Evolutionary conservation across 2,888 invertebrate genomes (phyloP), one percentile per base, ranked within the genome.

Genomic region (Agelastica alni): DNA sequence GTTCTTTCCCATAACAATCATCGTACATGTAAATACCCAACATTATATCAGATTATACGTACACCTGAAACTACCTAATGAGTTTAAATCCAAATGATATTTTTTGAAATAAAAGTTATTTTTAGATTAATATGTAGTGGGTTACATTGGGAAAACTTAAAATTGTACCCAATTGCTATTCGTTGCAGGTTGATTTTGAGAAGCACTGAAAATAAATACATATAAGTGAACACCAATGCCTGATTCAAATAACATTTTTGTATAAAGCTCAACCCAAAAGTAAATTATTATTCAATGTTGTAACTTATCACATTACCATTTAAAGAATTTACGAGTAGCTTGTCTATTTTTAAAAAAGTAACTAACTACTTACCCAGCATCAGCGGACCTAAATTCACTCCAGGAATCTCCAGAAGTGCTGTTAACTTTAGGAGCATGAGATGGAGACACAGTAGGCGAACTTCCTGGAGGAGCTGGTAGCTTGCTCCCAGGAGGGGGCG

Each of bases 401-500:
- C 91, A 91, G 63, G 88, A 87, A 9, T 86, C 83, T 67, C 57
- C 76, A 56, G 79, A 79, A 48, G 74, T 60, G 55, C 66, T 49
- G 7, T 70, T 65, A 51, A 76, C 73, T 62, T 70, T 73, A 53
- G 77, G 77, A 9, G 78, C 77, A 47, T 85, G 83, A 14, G 82
- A 79, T 26, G 86, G 85, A 51, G 83, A 84, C 62, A 89, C 88
- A 44, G 88, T 87, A 26, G 92, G 92, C 9, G 93, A 91, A 4
- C 86, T 86, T 6, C 88, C 85, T 1, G 90, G 91, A 42, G 93
- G 89, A 54, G 89, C 88, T 10, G 89, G 85, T 56, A 89, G 82
- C 75, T 86, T 88, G 2, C 88, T 86, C 1, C 87, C 86, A 0
- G 95, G 94, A 4, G 96, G 96, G 28, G 95, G 95, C 46, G 93